These are phyloP conservation scores for Dendrocincla fuliginosa DNA, from an alignment of 2,797 vertebrate genomes.

Conservation along the genomic window DNA sequence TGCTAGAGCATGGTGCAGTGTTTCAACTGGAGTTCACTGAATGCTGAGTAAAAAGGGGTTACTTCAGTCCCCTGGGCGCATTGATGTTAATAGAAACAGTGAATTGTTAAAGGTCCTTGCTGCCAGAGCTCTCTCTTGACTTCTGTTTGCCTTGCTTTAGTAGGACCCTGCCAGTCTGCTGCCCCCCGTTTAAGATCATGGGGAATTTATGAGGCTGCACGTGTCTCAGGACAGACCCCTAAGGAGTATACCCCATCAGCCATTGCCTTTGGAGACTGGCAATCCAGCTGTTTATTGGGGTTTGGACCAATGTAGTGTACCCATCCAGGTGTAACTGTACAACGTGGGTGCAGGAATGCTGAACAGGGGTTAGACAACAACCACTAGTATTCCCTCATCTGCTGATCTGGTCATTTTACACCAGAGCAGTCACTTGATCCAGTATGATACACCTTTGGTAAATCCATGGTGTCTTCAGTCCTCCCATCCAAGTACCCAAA, in stretches of 20 bases:
- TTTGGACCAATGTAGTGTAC: background rate
- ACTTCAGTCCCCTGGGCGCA: background rate
- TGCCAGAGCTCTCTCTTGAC: background rate
- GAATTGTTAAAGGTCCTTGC: background rate
- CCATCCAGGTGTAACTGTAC: background rate
- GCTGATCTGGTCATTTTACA: background rate
- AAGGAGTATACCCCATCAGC: background rate
- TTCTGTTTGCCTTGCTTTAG: background rate
- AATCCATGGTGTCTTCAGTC: background rate
- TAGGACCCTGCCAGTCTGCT: background rate
- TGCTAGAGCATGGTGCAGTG: background rate
- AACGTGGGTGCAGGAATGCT: background rate
- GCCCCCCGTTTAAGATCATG: background rate
- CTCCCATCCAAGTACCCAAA: background rate
- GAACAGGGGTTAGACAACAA: background rate
- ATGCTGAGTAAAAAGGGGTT: background rate
- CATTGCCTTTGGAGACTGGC: background rate
- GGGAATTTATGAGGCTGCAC: background rate
- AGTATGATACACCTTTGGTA: background rate
- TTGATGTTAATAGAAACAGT: background rate
- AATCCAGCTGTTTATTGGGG: background rate
- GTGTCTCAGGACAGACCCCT: background rate
- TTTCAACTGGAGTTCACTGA: background rate
- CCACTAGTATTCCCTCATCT: background rate
- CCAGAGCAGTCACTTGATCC: background rate